phyloP scores from a whole-genome alignment of 2,113 vertebrate genomes.

The Petroica traversi region DNA sequence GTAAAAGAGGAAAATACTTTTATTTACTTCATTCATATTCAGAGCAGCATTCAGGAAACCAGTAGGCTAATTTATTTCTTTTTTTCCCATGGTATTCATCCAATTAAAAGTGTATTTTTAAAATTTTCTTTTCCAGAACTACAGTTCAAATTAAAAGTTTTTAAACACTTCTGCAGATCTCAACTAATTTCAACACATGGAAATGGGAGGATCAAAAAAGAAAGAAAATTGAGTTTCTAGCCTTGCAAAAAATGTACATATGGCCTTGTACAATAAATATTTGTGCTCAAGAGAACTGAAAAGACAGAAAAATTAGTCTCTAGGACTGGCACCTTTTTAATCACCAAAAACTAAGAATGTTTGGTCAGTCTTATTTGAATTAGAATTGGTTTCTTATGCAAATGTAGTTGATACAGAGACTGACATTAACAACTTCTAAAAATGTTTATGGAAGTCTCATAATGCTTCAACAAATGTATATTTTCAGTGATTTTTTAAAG shows the following conservation, averaged over 20 bases:
- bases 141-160: background rate
- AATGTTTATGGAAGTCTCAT: background rate
- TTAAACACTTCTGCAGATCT: background rate
- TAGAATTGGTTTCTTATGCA: background rate
- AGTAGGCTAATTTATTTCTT: background rate
- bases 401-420: background rate
- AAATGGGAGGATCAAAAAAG: background rate
- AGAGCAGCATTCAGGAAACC: background rate
- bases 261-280: background rate
- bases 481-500: background rate
- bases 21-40: background rate
- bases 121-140: background rate
- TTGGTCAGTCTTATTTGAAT: background rate
- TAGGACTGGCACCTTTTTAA: background rate
- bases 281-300: background rate
- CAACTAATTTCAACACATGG: background rate
- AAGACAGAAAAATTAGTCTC: background rate
- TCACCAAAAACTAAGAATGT: background rate
- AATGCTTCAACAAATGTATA: background rate
- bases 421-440: background rate
- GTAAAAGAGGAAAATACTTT: background rate
- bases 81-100: background rate
- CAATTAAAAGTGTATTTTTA: background rate
- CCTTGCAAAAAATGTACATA: background rate
- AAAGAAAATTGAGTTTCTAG: background rate